Base-by-base conservation (phyloP, 2,888 invertebrate genomes). In the Cataglyphis altisquamis region DNA sequence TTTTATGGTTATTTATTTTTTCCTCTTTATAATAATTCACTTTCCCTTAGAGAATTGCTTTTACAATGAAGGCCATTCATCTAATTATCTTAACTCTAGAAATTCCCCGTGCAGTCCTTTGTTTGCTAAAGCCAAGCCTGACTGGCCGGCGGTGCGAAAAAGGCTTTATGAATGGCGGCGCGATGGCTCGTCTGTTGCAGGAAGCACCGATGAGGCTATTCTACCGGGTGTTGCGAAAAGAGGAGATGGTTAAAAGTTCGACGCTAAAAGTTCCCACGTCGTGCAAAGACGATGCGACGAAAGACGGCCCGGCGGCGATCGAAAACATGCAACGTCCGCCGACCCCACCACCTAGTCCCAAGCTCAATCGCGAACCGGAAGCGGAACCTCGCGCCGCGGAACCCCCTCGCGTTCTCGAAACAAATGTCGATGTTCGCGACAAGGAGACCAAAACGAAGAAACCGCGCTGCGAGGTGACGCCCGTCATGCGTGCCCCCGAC, bases 401-500 rank as follows among this genome's bases (percentile, higher is more conserved):
- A 8, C 39, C 87, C 18, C 62, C 84, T 3, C 88, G 85, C 15
- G 64, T 78, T 6, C 68, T 87, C 73, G 90, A 90, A 21, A 75
- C 84, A 36, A 84, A 48, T 64, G 60, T 88, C 64, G 91, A 92
- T 45, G 29, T 41, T 1, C 87, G 88, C 15, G 89, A 83, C 66
- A 92, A 92, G 75, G 92, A 92, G 72, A 84, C 87, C 6, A 93
- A 93, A 80, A 83, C 91, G 12, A 94, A 93, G 84, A 94, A 94
- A 62, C 94, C 94, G 3, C 93, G 93, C 12, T 94, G 94, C 86
- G 93, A 94, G 74, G 94, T 94, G 15, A 93, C 93, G 0, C 94
- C 94, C 0, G 92, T 94, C 0, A 91, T 94, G 90, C 89, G 94
- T 48, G 89, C 92, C 0, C 92, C 91, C 0, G 93, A 93, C 29